phyloP scores from a whole-genome alignment of 2,797 vertebrate species.

The Lateolabrax maculatus region DNA sequence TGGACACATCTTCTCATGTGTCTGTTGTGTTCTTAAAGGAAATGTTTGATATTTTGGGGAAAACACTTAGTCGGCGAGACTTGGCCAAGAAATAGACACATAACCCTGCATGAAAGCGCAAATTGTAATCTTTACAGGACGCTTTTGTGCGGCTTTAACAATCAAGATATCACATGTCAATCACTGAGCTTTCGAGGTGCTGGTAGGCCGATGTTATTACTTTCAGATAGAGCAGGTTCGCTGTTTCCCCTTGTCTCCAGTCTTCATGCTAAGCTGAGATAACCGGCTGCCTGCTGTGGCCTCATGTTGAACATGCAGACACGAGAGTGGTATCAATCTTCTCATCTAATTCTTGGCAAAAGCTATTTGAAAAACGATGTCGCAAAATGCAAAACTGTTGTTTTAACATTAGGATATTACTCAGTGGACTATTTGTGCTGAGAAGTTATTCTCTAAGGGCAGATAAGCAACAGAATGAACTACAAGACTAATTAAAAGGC shows the following conservation, averaged over 20 bases:
- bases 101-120: background rate
- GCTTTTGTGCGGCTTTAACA: background rate
- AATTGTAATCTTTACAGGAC: background rate
- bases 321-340: background rate
- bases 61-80: too few species aligned
- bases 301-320: background rate
- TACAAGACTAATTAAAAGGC: conserved; percentile 46
- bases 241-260: background rate
- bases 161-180: background rate
- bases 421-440: conserved; percentile 15
- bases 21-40: background rate
- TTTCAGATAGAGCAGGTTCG: background rate
- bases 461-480: conserved; percentile 24
- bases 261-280: background rate
- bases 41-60: background rate
- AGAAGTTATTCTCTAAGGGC: conserved; percentile 16
- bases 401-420: background rate
- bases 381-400: background rate
- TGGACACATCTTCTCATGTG: too few species aligned
- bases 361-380: background rate
- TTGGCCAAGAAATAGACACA: background rate
- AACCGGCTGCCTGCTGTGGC: background rate
- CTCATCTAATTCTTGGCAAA: background rate
- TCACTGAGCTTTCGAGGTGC: background rate
- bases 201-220: background rate